Evolutionary conservation across 1,140 invertebrate species (phyloP), one percentile per base, ranked within the genome.

Genomic region (Lysiphlebus fabarum): DNA sequence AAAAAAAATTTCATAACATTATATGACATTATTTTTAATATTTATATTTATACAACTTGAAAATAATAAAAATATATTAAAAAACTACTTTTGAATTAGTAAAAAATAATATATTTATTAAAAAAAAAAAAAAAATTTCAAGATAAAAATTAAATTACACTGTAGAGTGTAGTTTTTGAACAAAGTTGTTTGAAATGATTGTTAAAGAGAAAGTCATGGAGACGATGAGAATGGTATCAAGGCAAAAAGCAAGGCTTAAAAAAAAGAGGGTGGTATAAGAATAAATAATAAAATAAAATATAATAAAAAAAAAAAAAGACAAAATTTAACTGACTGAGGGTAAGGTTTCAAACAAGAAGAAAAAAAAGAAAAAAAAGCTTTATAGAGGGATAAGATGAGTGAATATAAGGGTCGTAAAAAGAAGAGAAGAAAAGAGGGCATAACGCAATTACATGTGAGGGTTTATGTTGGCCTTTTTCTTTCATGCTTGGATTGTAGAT

Each of bases 391-490:
- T 38, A 43, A 53, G 51, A 55, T 33, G 44, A 36, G 26, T 58
- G 53, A 57, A 54, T 14, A 43, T 40, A 40, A 59, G 59, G 57
- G 49, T 53, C 48, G 48, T 43, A n/a, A n/a, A n/a, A n/a, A n/a
- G 49, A 61, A 58, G 59, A 58, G 61, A 64, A 58, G 59, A 58
- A 59, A 64, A 69, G 68, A 67, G 70, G 65, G 67, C 61, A 70
- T 72, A 73, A 73, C 71, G 71, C 70, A 73, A 73, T 73, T 73
- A 72, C 68, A 73, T 63, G 69, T 70, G 64, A 70, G 49, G 70
- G 67, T 68, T 69, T 70, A 73, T 68, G 71, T 65, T 64, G 64
- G 67, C 61, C 63, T 66, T 59, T 64, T 62, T 57, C 64, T 60
- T 56, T 65, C 58, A 45, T 26, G 57, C 53, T 51, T 56, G 45